These are phyloP conservation scores for Serilophus lunatus DNA, from an alignment of 2,113 vertebrate species.

Conservation along the genomic window DNA sequence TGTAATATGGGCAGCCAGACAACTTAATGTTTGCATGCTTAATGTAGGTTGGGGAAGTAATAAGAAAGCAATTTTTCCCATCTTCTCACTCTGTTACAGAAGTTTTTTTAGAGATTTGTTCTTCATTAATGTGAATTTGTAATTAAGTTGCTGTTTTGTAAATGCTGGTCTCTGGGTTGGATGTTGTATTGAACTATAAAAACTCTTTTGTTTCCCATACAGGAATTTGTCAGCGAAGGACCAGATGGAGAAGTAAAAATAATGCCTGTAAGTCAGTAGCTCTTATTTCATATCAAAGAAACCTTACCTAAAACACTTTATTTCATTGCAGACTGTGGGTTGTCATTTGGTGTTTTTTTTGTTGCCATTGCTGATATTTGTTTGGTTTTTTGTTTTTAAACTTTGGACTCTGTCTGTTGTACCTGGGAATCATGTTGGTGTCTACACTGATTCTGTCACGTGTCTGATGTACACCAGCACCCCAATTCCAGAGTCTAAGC, in stretches of 20 bases:
- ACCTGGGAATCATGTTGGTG: constrained; percentile 85
- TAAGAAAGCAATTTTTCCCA: neutral
- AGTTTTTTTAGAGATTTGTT: neutral
- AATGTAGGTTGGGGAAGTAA: neutral
- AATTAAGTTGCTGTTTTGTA: neutral
- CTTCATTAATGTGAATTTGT: neutral
- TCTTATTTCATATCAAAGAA: neutral
- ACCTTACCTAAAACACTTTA: neutral
- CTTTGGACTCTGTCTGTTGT: constrained; percentile 88
- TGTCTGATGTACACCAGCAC: constrained; percentile 85
- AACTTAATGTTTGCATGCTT: neutral
- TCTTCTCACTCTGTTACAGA: neutral
- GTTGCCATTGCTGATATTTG: neutral
- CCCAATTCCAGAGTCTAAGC: constrained; percentile 83
- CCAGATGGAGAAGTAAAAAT: constrained; percentile 83
- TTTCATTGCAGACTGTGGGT: neutral
- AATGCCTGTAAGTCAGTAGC: constrained; percentile 80
- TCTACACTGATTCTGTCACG: constrained; percentile 86
- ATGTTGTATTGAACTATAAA: neutral
- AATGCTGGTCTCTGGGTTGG: neutral
- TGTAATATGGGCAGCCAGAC: neutral
- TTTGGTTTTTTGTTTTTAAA: constrained; percentile 44
- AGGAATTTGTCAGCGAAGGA: constrained; percentile 86
- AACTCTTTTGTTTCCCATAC: neutral
- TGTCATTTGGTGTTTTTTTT: neutral